These are phyloP conservation scores for Chrysomallon squamiferum DNA, from an alignment of 1,140 invertebrate genomes.

Conservation along the genomic window DNA sequence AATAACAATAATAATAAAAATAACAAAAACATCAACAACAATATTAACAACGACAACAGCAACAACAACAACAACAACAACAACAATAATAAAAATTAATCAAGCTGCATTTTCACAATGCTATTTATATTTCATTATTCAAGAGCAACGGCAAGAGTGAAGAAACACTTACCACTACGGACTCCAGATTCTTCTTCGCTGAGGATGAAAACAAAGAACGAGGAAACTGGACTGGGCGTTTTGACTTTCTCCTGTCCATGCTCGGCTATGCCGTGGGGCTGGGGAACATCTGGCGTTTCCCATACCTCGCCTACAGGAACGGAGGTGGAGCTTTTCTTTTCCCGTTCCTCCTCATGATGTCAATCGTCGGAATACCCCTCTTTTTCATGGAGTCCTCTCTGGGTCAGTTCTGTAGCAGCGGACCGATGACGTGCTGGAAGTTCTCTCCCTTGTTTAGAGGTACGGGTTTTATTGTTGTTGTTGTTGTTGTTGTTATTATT, in stretches of 20 bases:
- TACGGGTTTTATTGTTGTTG: constrained; percentile 39
- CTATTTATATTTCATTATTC: no score
- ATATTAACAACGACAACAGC: no score
- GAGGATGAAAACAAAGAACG: constrained; percentile 66
- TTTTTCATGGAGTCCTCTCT: constrained; percentile 79
- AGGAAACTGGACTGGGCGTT: constrained; percentile 87
- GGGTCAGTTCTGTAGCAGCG: constrained; percentile 80
- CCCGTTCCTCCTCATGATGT: constrained; percentile 70
- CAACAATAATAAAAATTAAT: no score
- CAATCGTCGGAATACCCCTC: constrained; percentile 75
- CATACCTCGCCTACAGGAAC: constrained; percentile 68
- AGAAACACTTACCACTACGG: not conserved
- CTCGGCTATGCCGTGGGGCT: constrained; percentile 89
- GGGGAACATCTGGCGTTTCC: constrained; percentile 93
- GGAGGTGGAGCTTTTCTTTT: constrained; percentile 72
- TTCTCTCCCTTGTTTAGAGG: constrained; percentile 83
- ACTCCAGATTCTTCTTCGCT: constrained; percentile 33
- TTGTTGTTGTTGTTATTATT: constrained; percentile 1
- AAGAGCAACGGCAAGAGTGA: not conserved
- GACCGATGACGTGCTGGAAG: constrained; percentile 79
- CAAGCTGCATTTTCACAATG: no score
- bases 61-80: no score
- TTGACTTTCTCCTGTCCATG: constrained; percentile 88
- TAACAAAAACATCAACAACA: no score
- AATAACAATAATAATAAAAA: no score